Evolutionary conservation across 2,113 vertebrate genomes (phyloP).

Genomic region (Casuarius casuarius): DNA sequence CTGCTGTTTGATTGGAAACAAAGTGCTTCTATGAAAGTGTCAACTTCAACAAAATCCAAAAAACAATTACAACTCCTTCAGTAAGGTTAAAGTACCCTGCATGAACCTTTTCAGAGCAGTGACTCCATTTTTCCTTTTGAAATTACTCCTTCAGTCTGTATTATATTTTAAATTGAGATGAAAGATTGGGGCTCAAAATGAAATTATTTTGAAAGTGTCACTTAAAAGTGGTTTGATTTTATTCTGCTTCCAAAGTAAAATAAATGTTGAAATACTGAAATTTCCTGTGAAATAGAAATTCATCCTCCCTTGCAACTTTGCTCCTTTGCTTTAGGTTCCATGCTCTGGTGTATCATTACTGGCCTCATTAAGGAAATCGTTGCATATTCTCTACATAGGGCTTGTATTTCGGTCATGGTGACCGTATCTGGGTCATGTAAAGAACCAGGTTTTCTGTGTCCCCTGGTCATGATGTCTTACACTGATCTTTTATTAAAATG

Average conservation of each 20-base stretch:
- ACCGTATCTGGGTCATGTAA: not conserved
- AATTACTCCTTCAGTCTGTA: constrained; percentile 26
- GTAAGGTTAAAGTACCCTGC: not conserved
- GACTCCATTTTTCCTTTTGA: constrained; percentile 45
- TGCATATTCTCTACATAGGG: not conserved
- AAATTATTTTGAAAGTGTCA: constrained; percentile 42
- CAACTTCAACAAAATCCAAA: constrained; percentile 54
- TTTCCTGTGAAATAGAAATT: not conserved
- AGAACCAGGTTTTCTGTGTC: not conserved
- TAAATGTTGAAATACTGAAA: not conserved
- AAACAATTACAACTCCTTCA: constrained; percentile 24
- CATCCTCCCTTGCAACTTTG: not conserved
- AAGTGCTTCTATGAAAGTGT: constrained; percentile 27
- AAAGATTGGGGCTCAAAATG: not conserved
- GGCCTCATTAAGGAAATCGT: not conserved
- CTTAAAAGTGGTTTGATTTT: not conserved
- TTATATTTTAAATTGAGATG: constrained; percentile 50
- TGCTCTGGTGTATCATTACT: not conserved
- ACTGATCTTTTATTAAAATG: not conserved
- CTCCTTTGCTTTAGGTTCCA: not conserved
- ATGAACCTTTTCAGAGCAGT: constrained; percentile 52
- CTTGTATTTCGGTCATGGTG: not conserved
- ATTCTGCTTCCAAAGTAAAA: constrained; percentile 4
- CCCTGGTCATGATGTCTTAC: not conserved
- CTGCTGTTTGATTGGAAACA: constrained; percentile 50